These are phyloP conservation scores for Antennarius maculatus DNA, from an alignment of 2,797 vertebrate genomes.

Conservation along the genomic window DNA sequence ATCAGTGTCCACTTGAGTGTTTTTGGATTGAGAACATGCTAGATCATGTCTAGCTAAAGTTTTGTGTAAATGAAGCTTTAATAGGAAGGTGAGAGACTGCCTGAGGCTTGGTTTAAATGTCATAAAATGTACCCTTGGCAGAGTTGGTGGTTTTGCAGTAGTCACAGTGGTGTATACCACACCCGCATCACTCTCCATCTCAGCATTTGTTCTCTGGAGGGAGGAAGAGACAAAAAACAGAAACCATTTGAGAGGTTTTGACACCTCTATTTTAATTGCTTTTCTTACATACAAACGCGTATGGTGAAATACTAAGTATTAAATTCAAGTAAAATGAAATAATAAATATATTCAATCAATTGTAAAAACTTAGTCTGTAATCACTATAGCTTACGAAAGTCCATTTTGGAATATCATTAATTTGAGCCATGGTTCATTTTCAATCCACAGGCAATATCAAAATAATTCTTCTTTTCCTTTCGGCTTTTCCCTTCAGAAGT, in stretches of 20 bases:
- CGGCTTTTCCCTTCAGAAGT: too few relatives aligned
- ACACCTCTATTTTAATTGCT: not conserved
- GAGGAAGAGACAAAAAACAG: not conserved
- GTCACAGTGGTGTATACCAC: slow-evolving; percentile 36
- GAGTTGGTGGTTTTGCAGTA: not conserved
- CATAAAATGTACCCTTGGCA: slow-evolving; percentile 7
- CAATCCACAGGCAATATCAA: not conserved
- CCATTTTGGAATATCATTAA: not conserved
- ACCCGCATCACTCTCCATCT: not conserved
- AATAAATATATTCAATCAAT: too few relatives aligned
- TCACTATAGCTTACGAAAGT: too few relatives aligned
- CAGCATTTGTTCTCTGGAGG: slow-evolving; percentile 4
- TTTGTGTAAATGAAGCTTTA: not conserved
- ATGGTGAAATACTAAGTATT: too few relatives aligned
- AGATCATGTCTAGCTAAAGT: not conserved
- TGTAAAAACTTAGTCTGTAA: not conserved
- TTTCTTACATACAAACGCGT: not conserved
- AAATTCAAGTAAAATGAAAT: too few relatives aligned
- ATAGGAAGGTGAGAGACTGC: not conserved
- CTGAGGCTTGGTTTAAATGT: rapidly evolving
- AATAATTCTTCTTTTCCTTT: too few relatives aligned
- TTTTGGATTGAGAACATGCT: too few relatives aligned
- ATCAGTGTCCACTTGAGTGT: too few relatives aligned
- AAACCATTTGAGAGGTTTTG: not conserved
- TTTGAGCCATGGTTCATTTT: not conserved